phyloP scores from a whole-genome alignment of 2,797 vertebrate genomes.

The Gila robusta region DNA sequence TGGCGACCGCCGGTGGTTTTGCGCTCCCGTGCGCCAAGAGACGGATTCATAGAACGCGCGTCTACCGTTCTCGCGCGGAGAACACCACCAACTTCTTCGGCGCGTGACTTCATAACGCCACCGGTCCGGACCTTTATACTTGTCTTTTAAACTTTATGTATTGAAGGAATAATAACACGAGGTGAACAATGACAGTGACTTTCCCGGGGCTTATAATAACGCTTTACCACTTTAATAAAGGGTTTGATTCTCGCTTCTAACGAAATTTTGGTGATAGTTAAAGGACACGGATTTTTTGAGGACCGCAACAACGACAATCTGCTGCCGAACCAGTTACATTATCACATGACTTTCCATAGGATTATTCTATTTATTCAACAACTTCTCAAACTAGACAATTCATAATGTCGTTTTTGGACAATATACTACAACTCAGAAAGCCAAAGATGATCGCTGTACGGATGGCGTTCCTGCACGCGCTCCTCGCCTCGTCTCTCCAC shows the following conservation, averaged over 20 bases:
- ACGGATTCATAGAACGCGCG: slow-evolving; percentile 48
- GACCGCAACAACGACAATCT: slow-evolving; percentile 2
- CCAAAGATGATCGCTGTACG: slow-evolving; percentile 47
- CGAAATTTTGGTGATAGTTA: slow-evolving; percentile 36
- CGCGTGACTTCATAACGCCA: slow-evolving; percentile 18
- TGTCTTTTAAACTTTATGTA: slow-evolving; percentile 34
- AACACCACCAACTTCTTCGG: slow-evolving; percentile 33
- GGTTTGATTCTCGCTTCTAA: neutral
- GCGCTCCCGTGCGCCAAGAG: slow-evolving; percentile 23
- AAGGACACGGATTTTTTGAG: slow-evolving; percentile 22
- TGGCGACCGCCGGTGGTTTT: slow-evolving; percentile 8
- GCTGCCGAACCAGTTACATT: neutral
- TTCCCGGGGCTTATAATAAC: neutral
- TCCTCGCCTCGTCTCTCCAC: slow-evolving; percentile 45
- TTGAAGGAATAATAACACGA: slow-evolving; percentile 2
- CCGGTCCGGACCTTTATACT: slow-evolving; percentile 12
- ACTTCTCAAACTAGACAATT: slow-evolving; percentile 13
- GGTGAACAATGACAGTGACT: slow-evolving; percentile 9
- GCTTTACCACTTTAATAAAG: slow-evolving; percentile 3
- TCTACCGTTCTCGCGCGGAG: slow-evolving; percentile 5
- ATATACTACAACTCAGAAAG: slow-evolving; percentile 13
- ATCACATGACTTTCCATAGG: slow-evolving; percentile 21
- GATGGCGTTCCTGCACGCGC: slow-evolving; percentile 41
- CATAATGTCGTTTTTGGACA: slow-evolving; percentile 29
- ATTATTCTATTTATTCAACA: slow-evolving; percentile 40